A percentile compares a stretch with the other conserved stretches of the same genome.
phyloP scores from a whole-genome alignment of 2,888 invertebrate species.

The Kryphioiulus occultus region DNA sequence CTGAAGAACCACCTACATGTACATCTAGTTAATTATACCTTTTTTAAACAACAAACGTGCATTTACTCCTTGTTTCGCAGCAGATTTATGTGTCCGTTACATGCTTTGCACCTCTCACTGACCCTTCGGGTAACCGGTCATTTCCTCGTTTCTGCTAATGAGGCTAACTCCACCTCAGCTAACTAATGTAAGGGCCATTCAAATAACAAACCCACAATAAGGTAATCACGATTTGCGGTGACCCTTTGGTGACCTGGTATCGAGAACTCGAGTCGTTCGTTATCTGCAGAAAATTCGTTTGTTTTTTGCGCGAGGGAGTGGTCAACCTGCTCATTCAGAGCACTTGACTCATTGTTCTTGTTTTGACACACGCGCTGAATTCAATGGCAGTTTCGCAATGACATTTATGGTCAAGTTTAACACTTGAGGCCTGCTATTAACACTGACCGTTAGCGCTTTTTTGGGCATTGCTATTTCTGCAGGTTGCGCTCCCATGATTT shows the following conservation, averaged over 20 bases:
- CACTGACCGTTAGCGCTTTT: not conserved
- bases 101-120: not conserved
- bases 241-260: not conserved
- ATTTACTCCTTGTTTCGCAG: not conserved
- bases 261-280: not conserved
- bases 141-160: not conserved
- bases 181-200: not conserved
- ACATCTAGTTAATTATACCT: not conserved
- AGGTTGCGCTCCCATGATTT: not conserved
- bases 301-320: not conserved
- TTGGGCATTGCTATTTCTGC: not conserved
- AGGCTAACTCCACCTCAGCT: slow-evolving; percentile 9
- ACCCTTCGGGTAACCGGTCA: slow-evolving; percentile 23
- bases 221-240: slow-evolving; percentile 1
- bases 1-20: not conserved
- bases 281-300: not conserved
- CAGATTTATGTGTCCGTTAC: not conserved
- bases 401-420: not conserved
- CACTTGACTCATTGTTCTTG: not conserved
- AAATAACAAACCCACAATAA: not conserved
- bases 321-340: slow-evolving; percentile 9
- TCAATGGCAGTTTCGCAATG: not conserved
- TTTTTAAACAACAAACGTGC: not conserved
- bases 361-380: not conserved
- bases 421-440: not conserved